Evolutionary conservation across 2,113 vertebrate species (phyloP).

Genomic region (Cavia aperea): DNA sequence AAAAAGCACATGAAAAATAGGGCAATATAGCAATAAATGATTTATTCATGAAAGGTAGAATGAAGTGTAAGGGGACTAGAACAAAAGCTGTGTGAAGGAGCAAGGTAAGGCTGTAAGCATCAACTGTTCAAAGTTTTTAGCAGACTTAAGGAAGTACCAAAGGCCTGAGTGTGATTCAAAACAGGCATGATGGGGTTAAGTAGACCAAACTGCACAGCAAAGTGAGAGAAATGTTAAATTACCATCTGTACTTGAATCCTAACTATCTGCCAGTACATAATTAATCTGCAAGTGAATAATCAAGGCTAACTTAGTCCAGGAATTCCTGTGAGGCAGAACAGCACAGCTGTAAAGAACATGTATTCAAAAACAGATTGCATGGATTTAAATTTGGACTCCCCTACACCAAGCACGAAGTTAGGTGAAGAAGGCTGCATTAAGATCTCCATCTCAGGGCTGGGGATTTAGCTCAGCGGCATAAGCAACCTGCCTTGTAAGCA

Average conservation of each 20-base stretch:
- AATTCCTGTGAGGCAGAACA: background rate
- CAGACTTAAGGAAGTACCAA: background rate
- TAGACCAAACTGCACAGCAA: background rate
- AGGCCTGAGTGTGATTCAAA: background rate
- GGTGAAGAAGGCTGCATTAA: background rate
- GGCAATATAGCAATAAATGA: constrained; percentile 10
- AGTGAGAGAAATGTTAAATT: background rate
- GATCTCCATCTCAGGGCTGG: background rate
- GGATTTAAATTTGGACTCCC: background rate
- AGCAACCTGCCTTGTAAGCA: too few species aligned
- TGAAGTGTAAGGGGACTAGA: background rate
- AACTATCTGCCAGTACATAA: background rate
- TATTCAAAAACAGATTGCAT: background rate
- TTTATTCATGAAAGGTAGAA: background rate
- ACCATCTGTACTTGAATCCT: background rate
- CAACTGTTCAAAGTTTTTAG: background rate
- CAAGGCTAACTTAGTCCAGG: background rate
- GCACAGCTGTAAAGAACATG: background rate
- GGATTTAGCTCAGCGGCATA: too few species aligned
- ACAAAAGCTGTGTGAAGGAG: background rate
- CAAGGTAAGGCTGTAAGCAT: background rate
- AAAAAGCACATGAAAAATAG: constrained; percentile 13
- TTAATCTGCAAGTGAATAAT: background rate
- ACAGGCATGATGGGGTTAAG: background rate
- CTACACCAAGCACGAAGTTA: background rate